phyloP scores from a whole-genome alignment of 2,113 vertebrate genomes.

The Albula glossodonta region DNA sequence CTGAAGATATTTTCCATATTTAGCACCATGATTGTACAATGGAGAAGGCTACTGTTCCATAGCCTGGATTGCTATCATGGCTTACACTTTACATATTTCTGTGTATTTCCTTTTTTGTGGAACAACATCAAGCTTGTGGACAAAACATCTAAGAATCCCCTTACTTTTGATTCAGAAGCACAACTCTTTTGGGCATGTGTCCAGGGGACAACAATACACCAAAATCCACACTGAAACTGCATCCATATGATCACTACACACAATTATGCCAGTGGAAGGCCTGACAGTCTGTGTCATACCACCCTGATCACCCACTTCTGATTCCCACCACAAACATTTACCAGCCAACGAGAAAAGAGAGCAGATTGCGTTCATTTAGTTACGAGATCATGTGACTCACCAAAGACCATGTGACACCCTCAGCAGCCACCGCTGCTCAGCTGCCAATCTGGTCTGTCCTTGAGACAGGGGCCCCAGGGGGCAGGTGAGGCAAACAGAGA shows the following conservation, averaged over 20 bases:
- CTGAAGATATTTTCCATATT: too few relatives aligned
- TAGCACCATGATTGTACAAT: too few relatives aligned
- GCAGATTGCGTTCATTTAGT: neutral
- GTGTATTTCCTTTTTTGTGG: neutral
- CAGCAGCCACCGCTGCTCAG: neutral
- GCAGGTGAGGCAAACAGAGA: conserved; percentile 11
- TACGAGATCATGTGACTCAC: neutral
- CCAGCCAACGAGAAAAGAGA: neutral
- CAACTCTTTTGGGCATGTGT: neutral
- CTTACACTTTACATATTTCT: neutral
- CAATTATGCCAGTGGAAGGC: neutral
- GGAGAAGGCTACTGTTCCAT: too few relatives aligned
- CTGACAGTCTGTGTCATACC: neutral
- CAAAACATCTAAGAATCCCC: neutral
- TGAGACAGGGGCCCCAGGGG: neutral
- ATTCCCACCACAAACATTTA: neutral
- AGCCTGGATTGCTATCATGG: too few relatives aligned
- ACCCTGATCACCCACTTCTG: neutral
- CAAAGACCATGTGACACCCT: neutral
- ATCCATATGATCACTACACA: neutral
- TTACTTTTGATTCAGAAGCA: neutral
- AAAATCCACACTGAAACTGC: neutral
- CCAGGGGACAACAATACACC: neutral
- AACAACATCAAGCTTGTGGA: neutral
- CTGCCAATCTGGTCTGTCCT: conserved; percentile 19